A percentile compares a stretch with the other conserved stretches of the same genome.
These are phyloP conservation scores for Pipa parva DNA, from an alignment of 2,113 vertebrate species.

Conservation along the genomic window DNA sequence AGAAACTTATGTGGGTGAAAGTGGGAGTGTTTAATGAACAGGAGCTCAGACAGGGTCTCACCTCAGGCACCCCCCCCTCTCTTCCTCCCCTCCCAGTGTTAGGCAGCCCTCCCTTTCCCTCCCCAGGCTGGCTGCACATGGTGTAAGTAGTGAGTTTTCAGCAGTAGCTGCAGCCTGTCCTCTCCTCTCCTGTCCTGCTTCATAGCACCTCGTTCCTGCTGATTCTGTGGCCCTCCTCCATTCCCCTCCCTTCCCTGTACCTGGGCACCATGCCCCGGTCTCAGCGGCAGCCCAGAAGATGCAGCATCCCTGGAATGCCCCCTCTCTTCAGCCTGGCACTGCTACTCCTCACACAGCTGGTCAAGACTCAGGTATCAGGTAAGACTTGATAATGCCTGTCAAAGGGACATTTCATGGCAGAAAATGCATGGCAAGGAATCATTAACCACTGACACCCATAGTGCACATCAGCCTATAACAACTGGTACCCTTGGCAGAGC, in stretches of 20 bases:
- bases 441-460: too few relatives aligned
- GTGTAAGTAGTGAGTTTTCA: constrained; percentile 29
- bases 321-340: constrained; percentile 32
- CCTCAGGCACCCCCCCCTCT: constrained; percentile 21
- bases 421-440: too few relatives aligned
- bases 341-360: constrained; percentile 32
- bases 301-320: constrained; percentile 26
- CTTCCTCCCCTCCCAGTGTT: constrained; percentile 5
- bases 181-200: constrained; percentile 18
- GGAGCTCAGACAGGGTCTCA: constrained; percentile 37
- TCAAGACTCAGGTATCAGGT: constrained; percentile 38
- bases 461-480: too few relatives aligned
- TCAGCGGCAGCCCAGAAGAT: constrained; percentile 25
- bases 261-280: constrained; percentile 30
- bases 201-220: neutral
- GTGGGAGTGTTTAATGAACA: constrained; percentile 36
- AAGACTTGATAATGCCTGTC: constrained; percentile 13
- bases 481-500: too few relatives aligned
- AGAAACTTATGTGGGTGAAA: constrained; percentile 18
- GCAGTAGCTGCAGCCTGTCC: constrained; percentile 39
- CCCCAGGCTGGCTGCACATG: constrained; percentile 44
- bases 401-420: neutral
- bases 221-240: constrained; percentile 25
- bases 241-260: constrained; percentile 33
- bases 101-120: constrained; percentile 39